Base-by-base conservation (phyloP, 2,797 vertebrate genomes). In the Myotis myotis region DNA sequence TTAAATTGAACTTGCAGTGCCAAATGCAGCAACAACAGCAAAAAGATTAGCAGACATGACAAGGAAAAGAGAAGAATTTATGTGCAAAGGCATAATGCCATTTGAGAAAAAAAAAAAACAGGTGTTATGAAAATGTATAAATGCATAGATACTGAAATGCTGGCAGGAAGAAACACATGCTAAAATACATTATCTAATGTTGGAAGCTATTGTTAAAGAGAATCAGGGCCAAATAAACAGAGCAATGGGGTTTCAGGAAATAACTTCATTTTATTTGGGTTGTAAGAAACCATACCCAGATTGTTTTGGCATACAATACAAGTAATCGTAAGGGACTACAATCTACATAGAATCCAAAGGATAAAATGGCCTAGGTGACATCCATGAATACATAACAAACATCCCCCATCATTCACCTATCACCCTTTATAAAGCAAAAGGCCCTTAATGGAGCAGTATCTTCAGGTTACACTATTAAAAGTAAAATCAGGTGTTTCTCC, bases 31-130 rank as follows among this genome's bases (percentile, higher is more conserved):
- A 95, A 94, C 47, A 76, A 93, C 74, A 82, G 87, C 92, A 88
- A 86, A 96, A 95, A 95, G 97, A 97, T 97, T 96, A 97, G 71
- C 95, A 97, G 97, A 97, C 90, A 95, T 96, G 96, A 97, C 97
- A 98, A 92, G 93, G 87, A 95, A 94, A 96, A 95, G 89, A 95
- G 90, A 96, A 94, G 94, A 97, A 96, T 96, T 97, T 96, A 97
- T 96, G 93, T 96, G 79, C 91, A 97, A 96, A 94, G 83, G 62
- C 92, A 92, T 91, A 96, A 94, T 95, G 87, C 64, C 89, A 94
- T 92, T 96, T 97, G 72, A 66, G 72, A 66, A 89, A 84, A 95
- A 95, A 95, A 95, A 95, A 87, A 36, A 49, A 76, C 75, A 79
- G 22, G 53, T 80, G 33, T 90, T 91, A 96, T 92, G 87, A 93